A percentile compares a stretch with the other conserved stretches of the same genome.
These are phyloP conservation scores for Lagocephalus sceleratus DNA, from an alignment of 2,797 vertebrate genomes.

Conservation along the genomic window DNA sequence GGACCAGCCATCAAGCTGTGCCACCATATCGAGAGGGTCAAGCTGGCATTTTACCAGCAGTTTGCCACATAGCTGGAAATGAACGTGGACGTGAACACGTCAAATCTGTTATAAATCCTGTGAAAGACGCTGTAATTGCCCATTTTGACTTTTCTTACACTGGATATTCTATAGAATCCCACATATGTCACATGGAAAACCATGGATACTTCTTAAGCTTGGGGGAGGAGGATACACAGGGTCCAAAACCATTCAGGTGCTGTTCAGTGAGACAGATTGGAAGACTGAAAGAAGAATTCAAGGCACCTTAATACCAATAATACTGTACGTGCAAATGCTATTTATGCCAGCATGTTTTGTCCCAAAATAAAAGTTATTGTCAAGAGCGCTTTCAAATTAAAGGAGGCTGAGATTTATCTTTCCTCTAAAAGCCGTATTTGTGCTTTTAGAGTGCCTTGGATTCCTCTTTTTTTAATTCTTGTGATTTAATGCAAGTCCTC, in stretches of 20 bases:
- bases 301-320: conserved; percentile 13
- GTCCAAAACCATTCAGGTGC: too few species aligned
- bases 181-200: conserved; percentile 3
- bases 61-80: conserved; percentile 84
- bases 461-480: conserved; percentile 6
- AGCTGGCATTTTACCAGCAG: conserved; percentile 98
- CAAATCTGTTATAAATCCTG: conserved; percentile 35
- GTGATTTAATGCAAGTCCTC: background rate
- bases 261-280: too few species aligned
- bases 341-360: conserved; percentile 13
- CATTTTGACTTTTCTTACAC: conserved; percentile 39
- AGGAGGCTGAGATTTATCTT: background rate
- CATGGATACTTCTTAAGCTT: too few species aligned
- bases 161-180: conserved; percentile 48
- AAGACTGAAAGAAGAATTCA: conserved; percentile 2
- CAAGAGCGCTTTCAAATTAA: conserved; percentile 5
- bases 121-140: conserved; percentile 35
- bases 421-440: conserved; percentile 13
- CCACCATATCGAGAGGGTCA: conserved; percentile 97
- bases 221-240: too few species aligned
- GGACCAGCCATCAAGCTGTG: conserved; percentile 97
- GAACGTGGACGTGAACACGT: conserved; percentile 23
- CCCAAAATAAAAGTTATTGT: background rate
- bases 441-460: conserved; percentile 10
- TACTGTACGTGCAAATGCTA: conserved; percentile 11